Base-by-base conservation (phyloP, 2,888 invertebrate genomes). In the Oligia latruncula region DNA sequence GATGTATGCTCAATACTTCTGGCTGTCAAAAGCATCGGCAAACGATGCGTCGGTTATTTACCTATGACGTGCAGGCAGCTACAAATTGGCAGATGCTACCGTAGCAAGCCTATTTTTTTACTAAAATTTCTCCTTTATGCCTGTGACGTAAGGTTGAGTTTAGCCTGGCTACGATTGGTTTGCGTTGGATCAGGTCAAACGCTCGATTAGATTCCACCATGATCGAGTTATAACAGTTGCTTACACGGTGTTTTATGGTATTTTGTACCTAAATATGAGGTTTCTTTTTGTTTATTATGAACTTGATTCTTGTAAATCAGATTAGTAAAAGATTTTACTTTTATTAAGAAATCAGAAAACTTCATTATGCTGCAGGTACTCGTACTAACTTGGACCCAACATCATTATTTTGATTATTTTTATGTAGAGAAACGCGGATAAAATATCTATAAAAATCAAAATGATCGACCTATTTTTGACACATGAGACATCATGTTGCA, bases 21-120 rank as follows among this genome's bases (percentile, higher is more conserved):
- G 93, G 91, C 95, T 95, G 95, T 95, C 95, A 95, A 95, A 95
- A 95, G 95, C 94, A 93, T 94, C 90, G 93, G 95, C 91, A 94
- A 95, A 95, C 95, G 94, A 92, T 93, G 88, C 92, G 88, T 90
- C 89, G 86, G 93, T 92, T 95, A 94, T 95, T 95, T 95, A 94
- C 95, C 92, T 90, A 91, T 90, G 90, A 90, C 93, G 91, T 92
- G 90, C 91, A 93, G 91, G 89, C 90, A 90, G 91, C 91, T 94
- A 93, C 94, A 94, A 94, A 94, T 93, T 94, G 93, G 91, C 92
- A 92, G 92, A 92, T 92, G 90, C 90, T 89, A 89, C 89, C 84
- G 89, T 88, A 86, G 87, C 91, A 84, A 88, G 62, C 64, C 75
- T 82, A 80, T 83, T 80, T 84, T 88, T 86, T 73, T 8, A 76